Evolutionary conservation across 2,797 vertebrate genomes (phyloP).

Genomic region (Loris lydekkerianus): DNA sequence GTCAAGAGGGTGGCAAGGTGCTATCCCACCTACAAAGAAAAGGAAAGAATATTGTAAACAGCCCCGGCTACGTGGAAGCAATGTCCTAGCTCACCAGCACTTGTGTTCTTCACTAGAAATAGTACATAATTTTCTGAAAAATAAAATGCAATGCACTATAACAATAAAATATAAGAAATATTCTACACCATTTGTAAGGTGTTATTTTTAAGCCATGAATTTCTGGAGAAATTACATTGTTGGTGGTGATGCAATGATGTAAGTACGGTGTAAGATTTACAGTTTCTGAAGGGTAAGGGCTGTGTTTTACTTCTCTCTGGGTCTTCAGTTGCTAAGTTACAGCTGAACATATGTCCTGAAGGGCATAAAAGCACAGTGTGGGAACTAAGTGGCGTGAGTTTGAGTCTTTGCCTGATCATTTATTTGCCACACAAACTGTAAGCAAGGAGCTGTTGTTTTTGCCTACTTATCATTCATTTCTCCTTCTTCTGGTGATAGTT

Average conservation of each 20-base stretch:
- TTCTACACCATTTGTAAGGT: not conserved
- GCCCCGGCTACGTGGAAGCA: not conserved
- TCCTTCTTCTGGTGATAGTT: not conserved
- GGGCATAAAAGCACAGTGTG: not conserved
- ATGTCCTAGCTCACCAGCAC: not conserved
- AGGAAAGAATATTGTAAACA: not conserved
- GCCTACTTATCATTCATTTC: not conserved
- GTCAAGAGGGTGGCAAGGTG: not conserved
- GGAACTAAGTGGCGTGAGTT: not conserved
- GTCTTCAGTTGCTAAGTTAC: not conserved
- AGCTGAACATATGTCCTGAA: not conserved
- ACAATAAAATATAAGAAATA: not conserved
- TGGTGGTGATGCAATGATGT: not conserved
- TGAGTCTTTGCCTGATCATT: not conserved
- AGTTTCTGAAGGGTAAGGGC: not conserved
- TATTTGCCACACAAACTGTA: not conserved
- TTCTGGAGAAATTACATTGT: conserved; percentile 23
- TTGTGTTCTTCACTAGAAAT: not conserved
- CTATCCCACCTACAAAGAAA: not conserved
- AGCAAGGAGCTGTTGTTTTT: not conserved
- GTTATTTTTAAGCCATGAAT: not conserved
- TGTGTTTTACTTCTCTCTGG: not conserved
- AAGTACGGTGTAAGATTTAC: not conserved
- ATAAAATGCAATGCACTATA: not conserved
- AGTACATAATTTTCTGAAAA: not conserved